Percentiles rank a stretch among this genome's conserved stretches.
These are phyloP conservation scores for Drosophila nigromelanica DNA, from an alignment of 1,140 invertebrate species.

Conservation along the genomic window DNA sequence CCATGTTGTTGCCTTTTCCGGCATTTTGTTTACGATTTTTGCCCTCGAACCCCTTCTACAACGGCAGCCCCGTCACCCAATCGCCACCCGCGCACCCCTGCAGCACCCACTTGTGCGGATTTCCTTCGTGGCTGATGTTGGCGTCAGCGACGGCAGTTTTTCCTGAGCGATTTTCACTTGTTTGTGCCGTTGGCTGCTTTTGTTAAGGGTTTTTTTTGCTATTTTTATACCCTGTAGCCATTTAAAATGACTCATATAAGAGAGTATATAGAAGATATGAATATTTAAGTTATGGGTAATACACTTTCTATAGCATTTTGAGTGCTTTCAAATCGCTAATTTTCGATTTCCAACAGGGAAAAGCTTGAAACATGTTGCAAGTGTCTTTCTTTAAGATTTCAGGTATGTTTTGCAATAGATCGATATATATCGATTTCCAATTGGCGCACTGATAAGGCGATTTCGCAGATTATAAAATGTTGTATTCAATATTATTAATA, in stretches of 20 bases:
- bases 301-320: too few species aligned
- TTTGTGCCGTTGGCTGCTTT: slow-evolving; percentile 61
- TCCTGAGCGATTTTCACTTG: slow-evolving; percentile 78
- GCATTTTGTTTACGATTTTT: slow-evolving; percentile 80
- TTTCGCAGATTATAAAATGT: too few species aligned
- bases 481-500: too few species aligned
- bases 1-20: slow-evolving; percentile 79
- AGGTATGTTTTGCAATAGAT: neutral
- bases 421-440: neutral
- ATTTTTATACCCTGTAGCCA: slow-evolving; percentile 1
- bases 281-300: too few species aligned
- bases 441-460: too few species aligned
- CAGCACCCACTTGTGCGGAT: slow-evolving; percentile 56
- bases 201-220: slow-evolving; percentile 13
- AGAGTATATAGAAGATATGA: neutral
- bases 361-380: too few species aligned
- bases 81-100: neutral
- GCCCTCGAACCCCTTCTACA: slow-evolving; percentile 8
- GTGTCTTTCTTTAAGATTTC: too few species aligned
- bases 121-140: slow-evolving; percentile 67
- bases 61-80: too few species aligned
- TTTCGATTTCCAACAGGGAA: too few species aligned
- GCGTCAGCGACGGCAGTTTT: slow-evolving; percentile 63
- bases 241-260: neutral
- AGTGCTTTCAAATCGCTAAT: too few species aligned